A percentile compares a stretch with the other conserved stretches of the same genome.
phyloP scores from a whole-genome alignment of 2,888 invertebrate species.

The Amphipoea lucens region DNA sequence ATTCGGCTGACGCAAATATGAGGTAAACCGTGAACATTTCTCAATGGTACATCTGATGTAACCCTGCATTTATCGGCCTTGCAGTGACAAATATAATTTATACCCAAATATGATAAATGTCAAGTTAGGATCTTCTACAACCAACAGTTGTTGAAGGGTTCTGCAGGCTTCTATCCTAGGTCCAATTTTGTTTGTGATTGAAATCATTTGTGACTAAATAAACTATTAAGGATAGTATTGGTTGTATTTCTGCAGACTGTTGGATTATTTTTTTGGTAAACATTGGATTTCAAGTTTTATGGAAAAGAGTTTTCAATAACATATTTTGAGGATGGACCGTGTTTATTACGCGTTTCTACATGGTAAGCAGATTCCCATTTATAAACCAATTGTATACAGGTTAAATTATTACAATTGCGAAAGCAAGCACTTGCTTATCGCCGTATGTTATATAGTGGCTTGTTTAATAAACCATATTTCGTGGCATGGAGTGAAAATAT shows the following conservation, averaged over 20 bases:
- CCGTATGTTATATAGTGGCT: neutral
- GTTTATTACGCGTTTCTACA: neutral
- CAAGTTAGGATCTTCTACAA: neutral
- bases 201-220: neutral
- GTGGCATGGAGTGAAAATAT: neutral
- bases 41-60: neutral
- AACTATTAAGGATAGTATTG: neutral
- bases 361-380: conserved; percentile 33
- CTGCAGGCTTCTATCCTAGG: conserved; percentile 6
- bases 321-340: conserved; percentile 8
- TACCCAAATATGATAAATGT: conserved; percentile 6
- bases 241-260: conserved; percentile 2
- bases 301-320: neutral
- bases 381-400: conserved; percentile 8
- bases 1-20: neutral
- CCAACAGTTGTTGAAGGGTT: neutral
- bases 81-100: neutral
- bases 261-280: neutral
- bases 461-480: neutral
- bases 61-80: neutral
- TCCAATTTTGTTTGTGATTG: conserved; percentile 3
- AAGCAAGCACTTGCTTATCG: conserved; percentile 1
- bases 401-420: conserved; percentile 5
- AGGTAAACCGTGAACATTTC: neutral
- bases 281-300: neutral